Percentiles rank a stretch among this genome's conserved stretches.
phyloP scores from a whole-genome alignment of 2,888 invertebrate species.

The Tachina fera region DNA sequence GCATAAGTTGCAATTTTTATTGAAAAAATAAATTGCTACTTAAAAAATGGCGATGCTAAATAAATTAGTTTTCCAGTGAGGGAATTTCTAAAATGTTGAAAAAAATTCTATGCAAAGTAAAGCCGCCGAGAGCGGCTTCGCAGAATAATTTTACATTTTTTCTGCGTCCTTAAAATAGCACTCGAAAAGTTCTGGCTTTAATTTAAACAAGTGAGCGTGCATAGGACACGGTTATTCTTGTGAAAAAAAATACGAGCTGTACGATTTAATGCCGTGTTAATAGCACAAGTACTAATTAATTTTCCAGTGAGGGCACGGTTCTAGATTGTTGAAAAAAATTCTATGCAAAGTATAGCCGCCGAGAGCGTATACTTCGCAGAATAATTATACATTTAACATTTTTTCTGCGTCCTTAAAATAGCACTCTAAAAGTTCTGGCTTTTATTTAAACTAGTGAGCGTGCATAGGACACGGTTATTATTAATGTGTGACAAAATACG shows the following conservation, averaged over 20 bases:
- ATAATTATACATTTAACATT: constrained; percentile 66
- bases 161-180: constrained; percentile 74
- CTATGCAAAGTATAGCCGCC: constrained; percentile 1
- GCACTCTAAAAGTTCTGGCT: constrained; percentile 73
- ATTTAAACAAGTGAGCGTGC: constrained; percentile 67
- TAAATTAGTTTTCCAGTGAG: neutral
- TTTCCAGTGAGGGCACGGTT: neutral
- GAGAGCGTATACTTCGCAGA: constrained; percentile 20
- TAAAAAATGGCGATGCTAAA: constrained; percentile 51
- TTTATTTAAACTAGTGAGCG: constrained; percentile 64
- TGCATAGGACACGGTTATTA: constrained; percentile 63
- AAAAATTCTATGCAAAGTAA: constrained; percentile 49
- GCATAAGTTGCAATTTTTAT: constrained; percentile 52
- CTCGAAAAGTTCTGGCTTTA: constrained; percentile 69
- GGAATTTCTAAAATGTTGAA: constrained; percentile 48
- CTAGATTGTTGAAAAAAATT: neutral
- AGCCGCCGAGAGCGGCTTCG: constrained; percentile 2
- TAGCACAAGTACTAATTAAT: neutral
- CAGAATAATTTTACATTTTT: constrained; percentile 67
- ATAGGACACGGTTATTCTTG: constrained; percentile 55
- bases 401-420: constrained; percentile 73
- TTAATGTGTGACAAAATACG: neutral
- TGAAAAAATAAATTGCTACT: constrained; percentile 52
- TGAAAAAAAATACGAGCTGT: neutral
- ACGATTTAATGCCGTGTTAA: constrained; percentile 3